These are phyloP conservation scores for Odontomyia ornata DNA, from an alignment of 2,888 invertebrate genomes.

Conservation along the genomic window DNA sequence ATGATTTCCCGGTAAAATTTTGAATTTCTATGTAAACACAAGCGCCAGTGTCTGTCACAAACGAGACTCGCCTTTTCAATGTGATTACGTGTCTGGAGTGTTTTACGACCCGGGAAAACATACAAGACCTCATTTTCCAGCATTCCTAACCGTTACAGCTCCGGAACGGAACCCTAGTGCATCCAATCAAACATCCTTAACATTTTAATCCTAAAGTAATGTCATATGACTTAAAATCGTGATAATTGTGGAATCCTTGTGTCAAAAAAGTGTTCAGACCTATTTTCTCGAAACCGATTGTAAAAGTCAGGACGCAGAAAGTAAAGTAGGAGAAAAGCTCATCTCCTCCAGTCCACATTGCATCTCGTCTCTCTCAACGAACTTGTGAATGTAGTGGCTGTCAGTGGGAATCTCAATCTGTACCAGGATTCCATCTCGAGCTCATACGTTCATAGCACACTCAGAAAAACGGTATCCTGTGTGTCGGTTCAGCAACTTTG, in stretches of 20 bases:
- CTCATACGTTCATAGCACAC: conserved; percentile 5
- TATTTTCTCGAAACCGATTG: conserved; percentile 19
- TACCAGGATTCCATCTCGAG: conserved; percentile 30
- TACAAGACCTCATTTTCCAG: neutral
- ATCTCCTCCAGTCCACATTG: neutral
- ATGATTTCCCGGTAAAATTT: neutral
- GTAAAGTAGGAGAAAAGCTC: conserved; percentile 18
- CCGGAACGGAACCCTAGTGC: neutral
- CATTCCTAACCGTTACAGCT: neutral
- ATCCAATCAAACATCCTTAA: neutral
- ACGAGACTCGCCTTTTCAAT: neutral
- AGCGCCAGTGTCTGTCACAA: neutral
- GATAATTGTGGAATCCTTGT: conserved; percentile 17
- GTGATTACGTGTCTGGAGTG: conserved; percentile 31
- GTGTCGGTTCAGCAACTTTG: neutral
- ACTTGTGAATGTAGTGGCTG: conserved; percentile 6
- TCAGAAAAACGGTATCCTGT: conserved; percentile 1
- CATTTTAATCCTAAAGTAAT: neutral
- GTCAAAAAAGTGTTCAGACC: conserved; percentile 30
- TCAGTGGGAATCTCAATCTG: neutral
- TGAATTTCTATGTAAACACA: neutral
- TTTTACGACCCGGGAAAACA: conserved; percentile 30
- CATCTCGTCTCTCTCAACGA: neutral
- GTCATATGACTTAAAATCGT: conserved; percentile 14
- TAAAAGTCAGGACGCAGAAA: conserved; percentile 23